Evolutionary conservation across 2,888 invertebrate genomes (phyloP), one percentile per base, ranked within the genome.

Genomic region (Coleophora flavipennella): DNA sequence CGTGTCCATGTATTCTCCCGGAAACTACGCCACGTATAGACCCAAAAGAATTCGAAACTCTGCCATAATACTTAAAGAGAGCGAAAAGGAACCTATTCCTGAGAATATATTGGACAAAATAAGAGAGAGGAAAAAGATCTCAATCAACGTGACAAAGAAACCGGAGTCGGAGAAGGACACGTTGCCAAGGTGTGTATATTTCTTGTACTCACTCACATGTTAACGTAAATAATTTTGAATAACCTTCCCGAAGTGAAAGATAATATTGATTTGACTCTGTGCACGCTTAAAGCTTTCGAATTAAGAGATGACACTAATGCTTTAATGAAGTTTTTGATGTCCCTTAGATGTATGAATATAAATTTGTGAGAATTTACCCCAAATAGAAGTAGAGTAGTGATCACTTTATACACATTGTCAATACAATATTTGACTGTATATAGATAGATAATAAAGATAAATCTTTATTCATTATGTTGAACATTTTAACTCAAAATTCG

Each of bases 211-310:
- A 49, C 49, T 60, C 66, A 60, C 54, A 63, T 67, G 71, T 72
- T 35, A 62, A 70, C 78, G 81, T 83, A 65, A 81, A 81, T 84
- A 80, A 80, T 80, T 63, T 44, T 53, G 51, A 76, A 75, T 80
- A 83, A 83, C 81, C 79, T 54, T 68, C 72, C 80, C 72, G 51
- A 64, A 67, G 56, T 67, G 62, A 67, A 70, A 62, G 59, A 63
- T 64, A 66, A 70, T 64, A 60, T 29, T 29, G 29, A 29, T n/a
- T 76, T 77, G 70, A 67, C 57, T 76, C 67, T 74, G 70, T 81
- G 84, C 84, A 84, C 84, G 84, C 80, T 81, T 84, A 70, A 74
- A 57, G 84, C 84, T 84, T 84, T 67, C 62, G 63, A 70, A 69
- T 76, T 70, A 73, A 69, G 70, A 62, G 66, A 73, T 64, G 64